phyloP scores from a whole-genome alignment of 2,888 invertebrate species.

The Ariolimax columbianus region DNA sequence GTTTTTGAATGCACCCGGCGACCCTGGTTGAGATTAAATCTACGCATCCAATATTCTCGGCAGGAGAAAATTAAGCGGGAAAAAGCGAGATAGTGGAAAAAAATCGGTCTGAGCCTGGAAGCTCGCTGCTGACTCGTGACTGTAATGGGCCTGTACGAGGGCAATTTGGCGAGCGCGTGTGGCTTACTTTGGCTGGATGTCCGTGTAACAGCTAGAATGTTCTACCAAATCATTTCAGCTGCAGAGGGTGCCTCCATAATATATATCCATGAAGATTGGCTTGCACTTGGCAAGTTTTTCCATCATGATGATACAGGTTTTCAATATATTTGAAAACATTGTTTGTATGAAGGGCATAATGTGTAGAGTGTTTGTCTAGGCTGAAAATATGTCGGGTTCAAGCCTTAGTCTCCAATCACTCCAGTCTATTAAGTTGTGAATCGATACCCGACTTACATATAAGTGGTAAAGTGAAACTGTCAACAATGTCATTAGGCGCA shows the following conservation, averaged over 20 bases:
- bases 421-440: no score
- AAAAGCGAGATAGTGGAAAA: background rate
- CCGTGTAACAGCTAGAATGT: background rate
- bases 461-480: no score
- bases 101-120: background rate
- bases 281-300: no score
- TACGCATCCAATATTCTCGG: slow-evolving; percentile 16
- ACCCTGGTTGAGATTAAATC: slow-evolving; percentile 21
- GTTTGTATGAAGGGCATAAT: no score
- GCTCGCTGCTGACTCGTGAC: slow-evolving; percentile 19
- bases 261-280: background rate
- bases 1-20: slow-evolving; percentile 11
- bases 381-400: no score
- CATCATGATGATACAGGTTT: no score
- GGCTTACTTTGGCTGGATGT: background rate
- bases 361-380: no score
- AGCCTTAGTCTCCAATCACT: no score
- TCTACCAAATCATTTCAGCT: background rate
- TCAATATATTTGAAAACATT: no score
- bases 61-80: background rate
- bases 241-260: background rate
- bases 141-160: slow-evolving; percentile 19
- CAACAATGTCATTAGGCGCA: no score
- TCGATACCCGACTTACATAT: no score
- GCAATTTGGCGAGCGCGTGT: slow-evolving; percentile 29